Evolutionary conservation across 2,797 vertebrate species (phyloP).

Genomic region (Eptatretus atami): DNA sequence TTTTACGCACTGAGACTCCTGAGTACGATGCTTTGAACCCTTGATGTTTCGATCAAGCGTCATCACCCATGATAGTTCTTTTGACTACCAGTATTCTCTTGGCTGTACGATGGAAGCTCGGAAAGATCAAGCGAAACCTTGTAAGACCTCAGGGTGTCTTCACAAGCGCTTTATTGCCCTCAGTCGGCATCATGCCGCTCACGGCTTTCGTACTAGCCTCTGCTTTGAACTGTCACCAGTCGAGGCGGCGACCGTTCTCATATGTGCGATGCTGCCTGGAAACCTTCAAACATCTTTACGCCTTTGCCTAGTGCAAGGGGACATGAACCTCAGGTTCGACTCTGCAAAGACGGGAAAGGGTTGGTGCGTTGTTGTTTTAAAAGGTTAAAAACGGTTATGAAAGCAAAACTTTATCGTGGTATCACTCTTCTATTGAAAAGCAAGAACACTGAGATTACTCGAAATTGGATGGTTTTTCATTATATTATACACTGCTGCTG

Average conservation of each 20-base stretch:
- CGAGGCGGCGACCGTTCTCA: slow-evolving; percentile 27
- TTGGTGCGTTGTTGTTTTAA: no score
- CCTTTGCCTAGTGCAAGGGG: slow-evolving; percentile 25
- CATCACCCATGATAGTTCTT: slow-evolving; percentile 15
- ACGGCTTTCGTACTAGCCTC: slow-evolving; percentile 27
- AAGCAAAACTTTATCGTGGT: no score
- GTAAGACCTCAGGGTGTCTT: slow-evolving; percentile 24
- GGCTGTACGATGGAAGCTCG: slow-evolving; percentile 37
- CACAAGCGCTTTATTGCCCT: slow-evolving; percentile 23
- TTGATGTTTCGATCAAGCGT: slow-evolving; percentile 16
- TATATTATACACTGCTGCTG: no score
- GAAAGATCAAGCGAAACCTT: slow-evolving; percentile 29
- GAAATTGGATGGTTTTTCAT: no score
- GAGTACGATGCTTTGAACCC: not conserved
- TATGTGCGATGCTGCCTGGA: slow-evolving; percentile 44
- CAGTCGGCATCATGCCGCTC: slow-evolving; percentile 44
- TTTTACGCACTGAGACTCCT: not conserved
- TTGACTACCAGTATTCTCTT: slow-evolving; percentile 21
- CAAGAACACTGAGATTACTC: no score
- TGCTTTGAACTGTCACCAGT: slow-evolving; percentile 17
- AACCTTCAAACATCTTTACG: slow-evolving; percentile 32
- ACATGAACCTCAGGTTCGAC: slow-evolving; percentile 47
- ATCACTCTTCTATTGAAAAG: no score
- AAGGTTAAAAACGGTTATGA: no score
- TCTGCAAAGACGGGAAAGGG: not conserved